These are phyloP conservation scores for Tenthredo mesomela DNA, from an alignment of 2,888 invertebrate genomes.

Conservation along the genomic window DNA sequence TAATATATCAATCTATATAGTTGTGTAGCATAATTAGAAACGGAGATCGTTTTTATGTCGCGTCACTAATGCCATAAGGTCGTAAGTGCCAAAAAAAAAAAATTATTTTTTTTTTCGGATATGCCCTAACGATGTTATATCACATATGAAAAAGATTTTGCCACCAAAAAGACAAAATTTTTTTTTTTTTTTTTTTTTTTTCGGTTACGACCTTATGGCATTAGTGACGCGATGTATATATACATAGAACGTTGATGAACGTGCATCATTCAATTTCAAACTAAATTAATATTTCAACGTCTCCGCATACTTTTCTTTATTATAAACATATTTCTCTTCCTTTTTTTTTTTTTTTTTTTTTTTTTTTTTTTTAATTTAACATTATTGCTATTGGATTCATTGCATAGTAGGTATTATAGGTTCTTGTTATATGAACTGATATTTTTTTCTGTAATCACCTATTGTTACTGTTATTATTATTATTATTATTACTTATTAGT, in stretches of 20 bases:
- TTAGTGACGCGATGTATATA: no score
- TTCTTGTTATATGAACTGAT: slow-evolving; percentile 58
- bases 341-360: slow-evolving; percentile 53
- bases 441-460: slow-evolving; percentile 50
- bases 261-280: neutral
- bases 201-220: no score
- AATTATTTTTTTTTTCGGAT: no score
- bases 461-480: neutral
- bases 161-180: no score
- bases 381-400: slow-evolving; percentile 77
- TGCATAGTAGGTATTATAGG: slow-evolving; percentile 68
- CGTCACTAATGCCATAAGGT: no score
- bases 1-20: slow-evolving; percentile 61
- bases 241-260: no score
- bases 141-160: no score
- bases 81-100: no score
- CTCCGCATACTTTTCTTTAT: slow-evolving; percentile 47
- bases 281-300: neutral
- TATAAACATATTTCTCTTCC: slow-evolving; percentile 18
- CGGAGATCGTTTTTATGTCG: neutral
- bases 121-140: no score
- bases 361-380: slow-evolving; percentile 57
- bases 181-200: no score
- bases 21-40: slow-evolving; percentile 53
- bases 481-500: slow-evolving; percentile 17